These are phyloP conservation scores for Tenodera sinensis DNA, from an alignment of 2,888 invertebrate species.

Conservation along the genomic window DNA sequence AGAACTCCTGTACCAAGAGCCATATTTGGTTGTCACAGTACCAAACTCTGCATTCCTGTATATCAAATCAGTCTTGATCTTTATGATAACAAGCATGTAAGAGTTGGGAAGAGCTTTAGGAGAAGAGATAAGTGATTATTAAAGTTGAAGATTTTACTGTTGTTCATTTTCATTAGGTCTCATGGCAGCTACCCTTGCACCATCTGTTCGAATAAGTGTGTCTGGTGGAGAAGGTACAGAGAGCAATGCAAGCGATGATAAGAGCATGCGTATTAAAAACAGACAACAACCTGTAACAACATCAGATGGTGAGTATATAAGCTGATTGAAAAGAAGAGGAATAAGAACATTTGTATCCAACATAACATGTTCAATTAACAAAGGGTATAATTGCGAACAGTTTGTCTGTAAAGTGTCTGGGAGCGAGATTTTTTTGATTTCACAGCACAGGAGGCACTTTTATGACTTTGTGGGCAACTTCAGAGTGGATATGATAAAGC, in stretches of 20 bases:
- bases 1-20: not conserved
- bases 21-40: not conserved
- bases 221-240: constrained; percentile 38
- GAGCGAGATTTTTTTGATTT: too few species aligned
- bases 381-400: too few species aligned
- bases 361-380: too few species aligned
- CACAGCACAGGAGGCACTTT: too few species aligned
- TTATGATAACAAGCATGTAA: not conserved
- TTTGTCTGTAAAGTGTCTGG: too few species aligned
- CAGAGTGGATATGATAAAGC: too few species aligned
- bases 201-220: constrained; percentile 49
- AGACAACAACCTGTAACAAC: constrained; percentile 5
- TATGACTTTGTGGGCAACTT: too few species aligned
- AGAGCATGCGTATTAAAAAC: constrained; percentile 21
- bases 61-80: not conserved
- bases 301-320: not conserved
- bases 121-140: not conserved
- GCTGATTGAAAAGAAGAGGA: not conserved
- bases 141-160: not conserved
- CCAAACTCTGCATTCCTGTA: not conserved
- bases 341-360: not conserved
- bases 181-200: constrained; percentile 40
- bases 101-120: not conserved
- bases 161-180: constrained; percentile 32
- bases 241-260: constrained; percentile 27